Base-by-base conservation (phyloP, 2,797 vertebrate species). In the Odontamblyopus rebecca region DNA sequence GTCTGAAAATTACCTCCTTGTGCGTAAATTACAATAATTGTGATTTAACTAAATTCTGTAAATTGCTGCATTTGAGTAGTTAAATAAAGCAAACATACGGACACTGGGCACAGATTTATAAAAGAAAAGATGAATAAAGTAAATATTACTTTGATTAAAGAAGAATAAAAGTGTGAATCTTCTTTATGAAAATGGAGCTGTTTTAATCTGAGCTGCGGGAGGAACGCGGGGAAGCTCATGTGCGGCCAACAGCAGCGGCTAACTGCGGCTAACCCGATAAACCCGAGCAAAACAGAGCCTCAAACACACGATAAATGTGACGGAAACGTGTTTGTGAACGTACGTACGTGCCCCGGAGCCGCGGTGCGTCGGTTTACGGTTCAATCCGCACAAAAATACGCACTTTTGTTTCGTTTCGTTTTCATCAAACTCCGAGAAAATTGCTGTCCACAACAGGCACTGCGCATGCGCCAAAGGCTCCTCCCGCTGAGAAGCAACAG, bases 201-300 rank as follows among this genome's bases (percentile, higher is more conserved):
- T 23, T 23, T 23, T 23, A 48, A 48, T 15, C 3, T 3, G 4
- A 48, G 4, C 3, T 48, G 2, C 8, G 8, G 16, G n/a, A 63
- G 61, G n/a, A 63, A 63, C 61, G 61, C 61, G n/a, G 61, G 35
- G 35, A 63, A 63, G 32, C 32, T n/a, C 32, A 63, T 63, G 19
- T 63, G 61, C n/a, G 61, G 32, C 61, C 61, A 63, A 63, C 61
- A 63, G 35, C 61, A 23, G 35, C 61, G 8, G 61, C 61, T 63
- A 63, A 63, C 61, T 6, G 8, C 3, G 19, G 61, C 35, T 63
- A 41, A 63, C 35, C 9, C 19, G 4, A n/a, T 2, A 23, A 63
- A 63, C 9, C 19, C 19, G 61, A 41, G n/a, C 11, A 54, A 19
- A 23, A 63, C 9, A 23, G 12, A 12, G 35, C 19, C 32, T 13